Evolutionary conservation across 2,888 invertebrate species (phyloP).

Genomic region (Euplagia quadripunctaria): DNA sequence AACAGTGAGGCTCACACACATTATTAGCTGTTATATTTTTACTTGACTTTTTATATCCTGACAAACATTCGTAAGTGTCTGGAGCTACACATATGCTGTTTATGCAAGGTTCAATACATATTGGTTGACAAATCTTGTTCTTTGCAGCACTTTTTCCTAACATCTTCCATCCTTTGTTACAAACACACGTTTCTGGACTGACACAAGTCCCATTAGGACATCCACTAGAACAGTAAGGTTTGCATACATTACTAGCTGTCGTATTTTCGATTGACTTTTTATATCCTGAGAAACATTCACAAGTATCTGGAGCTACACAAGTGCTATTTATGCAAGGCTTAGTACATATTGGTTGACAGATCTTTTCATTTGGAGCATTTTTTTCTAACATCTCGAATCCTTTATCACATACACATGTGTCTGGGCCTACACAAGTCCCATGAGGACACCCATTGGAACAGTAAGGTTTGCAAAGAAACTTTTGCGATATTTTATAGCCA

Average conservation of each 20-base stretch:
- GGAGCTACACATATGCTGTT: slow-evolving; percentile 23
- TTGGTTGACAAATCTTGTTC: slow-evolving; percentile 7
- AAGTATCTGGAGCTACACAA: slow-evolving; percentile 31
- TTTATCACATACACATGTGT: slow-evolving; percentile 27
- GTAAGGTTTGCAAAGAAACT: slow-evolving; percentile 21
- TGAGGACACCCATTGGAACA: slow-evolving; percentile 30
- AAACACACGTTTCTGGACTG: background rate
- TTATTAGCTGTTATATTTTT: background rate
- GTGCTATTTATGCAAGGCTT: slow-evolving; percentile 17
- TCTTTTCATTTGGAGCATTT: background rate
- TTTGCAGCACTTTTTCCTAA: too few species aligned
- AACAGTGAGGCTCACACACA: slow-evolving; percentile 30
- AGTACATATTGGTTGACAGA: slow-evolving; percentile 31
- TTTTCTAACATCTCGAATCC: slow-evolving; percentile 22
- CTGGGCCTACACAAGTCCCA: slow-evolving; percentile 34
- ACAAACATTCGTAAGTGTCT: slow-evolving; percentile 16
- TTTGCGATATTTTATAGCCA: slow-evolving; percentile 18
- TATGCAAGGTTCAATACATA: slow-evolving; percentile 21
- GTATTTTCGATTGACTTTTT: background rate
- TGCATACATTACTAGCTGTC: slow-evolving; percentile 8
- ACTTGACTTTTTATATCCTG: slow-evolving; percentile 9
- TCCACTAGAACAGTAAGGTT: slow-evolving; percentile 27
- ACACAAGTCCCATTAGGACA: slow-evolving; percentile 28
- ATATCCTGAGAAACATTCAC: slow-evolving; percentile 25
- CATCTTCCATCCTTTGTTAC: slow-evolving; percentile 21